These are phyloP conservation scores for Colinus virginianus DNA, from an alignment of 2,113 vertebrate species.

Conservation along the genomic window DNA sequence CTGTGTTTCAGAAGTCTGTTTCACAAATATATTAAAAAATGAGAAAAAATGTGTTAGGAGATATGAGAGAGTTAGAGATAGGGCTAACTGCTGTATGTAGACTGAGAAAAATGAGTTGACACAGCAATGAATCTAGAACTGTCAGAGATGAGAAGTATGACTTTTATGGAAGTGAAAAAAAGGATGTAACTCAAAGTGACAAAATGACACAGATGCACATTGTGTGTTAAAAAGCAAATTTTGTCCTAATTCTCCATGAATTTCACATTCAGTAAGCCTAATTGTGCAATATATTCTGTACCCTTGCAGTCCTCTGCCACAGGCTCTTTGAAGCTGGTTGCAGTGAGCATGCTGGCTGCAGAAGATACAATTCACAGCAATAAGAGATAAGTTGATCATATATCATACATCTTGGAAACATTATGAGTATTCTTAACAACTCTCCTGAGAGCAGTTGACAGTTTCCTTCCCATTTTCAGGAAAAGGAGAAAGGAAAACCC, in stretches of 20 bases:
- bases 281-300: neutral
- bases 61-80: neutral
- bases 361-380: constrained; percentile 24
- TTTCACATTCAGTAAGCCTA: neutral
- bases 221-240: neutral
- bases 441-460: neutral
- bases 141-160: constrained; percentile 16
- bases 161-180: neutral
- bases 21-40: neutral
- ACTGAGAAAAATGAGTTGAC: constrained; percentile 54
- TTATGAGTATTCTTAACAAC: neutral
- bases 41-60: constrained; percentile 16
- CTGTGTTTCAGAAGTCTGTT: neutral
- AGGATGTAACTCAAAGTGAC: constrained; percentile 1
- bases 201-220: constrained; percentile 20
- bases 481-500: neutral
- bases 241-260: constrained; percentile 14
- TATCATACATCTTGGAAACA: neutral
- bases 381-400: constrained; percentile 10
- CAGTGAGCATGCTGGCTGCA: constrained; percentile 10
- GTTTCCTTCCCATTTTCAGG: neutral
- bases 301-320: neutral
- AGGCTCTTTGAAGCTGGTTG: constrained; percentile 1
- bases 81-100: neutral
- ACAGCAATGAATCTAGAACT: constrained; percentile 4